Conservation (phyloP, 2,888 invertebrate genomes). For the Latheticus oryzae region DNA sequence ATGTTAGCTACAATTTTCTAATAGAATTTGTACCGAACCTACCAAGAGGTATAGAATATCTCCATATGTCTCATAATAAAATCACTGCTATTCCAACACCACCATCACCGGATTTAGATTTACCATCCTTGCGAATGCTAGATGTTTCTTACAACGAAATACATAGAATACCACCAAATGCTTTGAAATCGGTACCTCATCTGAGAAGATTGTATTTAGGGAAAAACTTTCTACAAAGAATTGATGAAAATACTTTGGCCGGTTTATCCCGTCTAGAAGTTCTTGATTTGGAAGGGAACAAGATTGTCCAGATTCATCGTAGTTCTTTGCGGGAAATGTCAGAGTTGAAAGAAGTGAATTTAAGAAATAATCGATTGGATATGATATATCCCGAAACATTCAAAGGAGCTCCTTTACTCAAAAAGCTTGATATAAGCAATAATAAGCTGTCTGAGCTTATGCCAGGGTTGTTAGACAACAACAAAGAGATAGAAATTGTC, state of each 20-base stretch:
- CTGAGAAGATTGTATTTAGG: conserved; percentile 78
- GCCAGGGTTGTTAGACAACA: conserved; percentile 72
- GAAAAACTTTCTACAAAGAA: conserved; percentile 76
- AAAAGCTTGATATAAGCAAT: conserved; percentile 78
- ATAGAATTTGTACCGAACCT: conserved; percentile 82
- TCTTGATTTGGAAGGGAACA: conserved; percentile 81
- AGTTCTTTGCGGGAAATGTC: conserved; percentile 73
- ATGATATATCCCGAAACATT: conserved; percentile 77
- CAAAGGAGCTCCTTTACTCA: conserved; percentile 73
- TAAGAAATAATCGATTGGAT: conserved; percentile 82
- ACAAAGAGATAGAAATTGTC: conserved; percentile 76
- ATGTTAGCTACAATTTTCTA: conserved; percentile 79
- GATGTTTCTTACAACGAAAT: conserved; percentile 83
- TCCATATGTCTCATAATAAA: conserved; percentile 78
- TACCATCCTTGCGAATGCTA: conserved; percentile 79
- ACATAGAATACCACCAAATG: conserved; percentile 74
- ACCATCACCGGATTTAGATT: conserved; percentile 76
- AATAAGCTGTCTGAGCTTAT: conserved; percentile 79
- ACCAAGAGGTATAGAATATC: conserved; percentile 80
- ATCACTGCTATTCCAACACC: conserved; percentile 74
- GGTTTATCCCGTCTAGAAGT: conserved; percentile 78
- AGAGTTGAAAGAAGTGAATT: conserved; percentile 76
- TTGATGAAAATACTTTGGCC: conserved; percentile 78
- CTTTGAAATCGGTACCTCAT: conserved; percentile 75
- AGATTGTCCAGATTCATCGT: conserved; percentile 75